Base-by-base conservation (phyloP, 2,888 invertebrate genomes). In the Lordiphosa andalusiaca region DNA sequence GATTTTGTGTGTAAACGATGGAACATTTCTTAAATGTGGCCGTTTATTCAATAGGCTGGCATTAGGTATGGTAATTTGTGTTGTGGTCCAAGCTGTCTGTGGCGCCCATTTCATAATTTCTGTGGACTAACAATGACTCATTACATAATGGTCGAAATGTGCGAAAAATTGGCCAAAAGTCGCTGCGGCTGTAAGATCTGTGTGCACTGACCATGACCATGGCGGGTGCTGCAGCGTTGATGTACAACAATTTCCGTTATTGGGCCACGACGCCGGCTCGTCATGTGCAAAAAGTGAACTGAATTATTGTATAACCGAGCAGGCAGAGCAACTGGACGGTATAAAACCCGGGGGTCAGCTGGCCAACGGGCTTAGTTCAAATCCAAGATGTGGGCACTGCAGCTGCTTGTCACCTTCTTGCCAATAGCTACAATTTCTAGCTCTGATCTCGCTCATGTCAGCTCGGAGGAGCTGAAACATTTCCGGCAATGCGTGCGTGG, bases 401-500 rank as follows among this genome's bases (percentile, higher is more conserved):
- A 68, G 35, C 13, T 82, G 12, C n/a, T 76, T 3, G 30, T 73
- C 19, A 21, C 55, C 16, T 3, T 68, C 12, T 33, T 69, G 4
- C 63, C 66, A 1, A 12, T 70, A 0, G 37, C n/a, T 6, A 25
- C 19, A 10, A 52, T 52, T 3, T 41, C 65, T 1, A 40, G 68
- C 39, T 69, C 64, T 37, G 80, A 82, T 23, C 41, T 82, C 1
- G 54, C 64, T 12, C 66, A 52, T 0, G 73, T 68, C 36, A 67
- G 70, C 16, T 33, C 49, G n/a, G 64, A 73, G 41, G 83, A 76
- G 39, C 51, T 84, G 10, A 53, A 82, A 42, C 78, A 82, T 1
- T 88, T 88, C 30, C 82, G 82, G 42, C 90, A 91, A 64, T 92
- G 92, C 71, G 81, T 92, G 30, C 86, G 90, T 12, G 87, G 90